Evolutionary conservation across 64 coral and sea anemone genomes (phyloP), one percentile per base, ranked within the genome.

Genomic region (Porites lutea): DNA sequence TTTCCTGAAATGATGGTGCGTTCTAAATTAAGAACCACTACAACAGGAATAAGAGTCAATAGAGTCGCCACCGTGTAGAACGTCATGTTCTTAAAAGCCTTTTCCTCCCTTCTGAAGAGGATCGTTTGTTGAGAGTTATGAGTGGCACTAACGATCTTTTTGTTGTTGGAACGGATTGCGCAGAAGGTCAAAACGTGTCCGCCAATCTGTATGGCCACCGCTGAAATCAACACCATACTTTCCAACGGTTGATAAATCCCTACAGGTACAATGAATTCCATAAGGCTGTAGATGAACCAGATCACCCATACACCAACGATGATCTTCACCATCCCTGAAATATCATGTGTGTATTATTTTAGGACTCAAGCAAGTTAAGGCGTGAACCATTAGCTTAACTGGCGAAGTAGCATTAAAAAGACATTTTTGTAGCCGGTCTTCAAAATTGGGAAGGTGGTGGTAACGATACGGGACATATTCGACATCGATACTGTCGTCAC

Each of bases 61-160:
- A 78, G 5, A 3, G 75, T 78, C 10, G 51, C 51, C 13, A 20
- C 52, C 2, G 75, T 78, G 75, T 78, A 78, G 48, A 78, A 78
- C 8, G 51, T n/a, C 75, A 78, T 78, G 19, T 78, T n/a, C 3
- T 7, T 78, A 2, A 55, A 53, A 9, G 75, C 75, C 12, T 78
- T 78, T 55, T 78, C 58, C 75, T 78, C 75, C 22, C 75, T 78
- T 78, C 58, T 54, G 13, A 57, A 78, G 20, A 78, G 51, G 5
- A 21, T 57, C 52, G 19, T 52, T 22, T 78, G 75, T 12, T 78
- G 75, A 0, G 19, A 55, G 20, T 23, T 55, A 19, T 78, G 75
- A 58, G 75, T 23, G 3, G 19, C 75, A 19, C 8, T 54, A 0
- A 55, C 2, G 51, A 78, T 78, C 51, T 57, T 78, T 58, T n/a